phyloP scores from a whole-genome alignment of 23 tunicate species.

The Styela clava region DNA sequence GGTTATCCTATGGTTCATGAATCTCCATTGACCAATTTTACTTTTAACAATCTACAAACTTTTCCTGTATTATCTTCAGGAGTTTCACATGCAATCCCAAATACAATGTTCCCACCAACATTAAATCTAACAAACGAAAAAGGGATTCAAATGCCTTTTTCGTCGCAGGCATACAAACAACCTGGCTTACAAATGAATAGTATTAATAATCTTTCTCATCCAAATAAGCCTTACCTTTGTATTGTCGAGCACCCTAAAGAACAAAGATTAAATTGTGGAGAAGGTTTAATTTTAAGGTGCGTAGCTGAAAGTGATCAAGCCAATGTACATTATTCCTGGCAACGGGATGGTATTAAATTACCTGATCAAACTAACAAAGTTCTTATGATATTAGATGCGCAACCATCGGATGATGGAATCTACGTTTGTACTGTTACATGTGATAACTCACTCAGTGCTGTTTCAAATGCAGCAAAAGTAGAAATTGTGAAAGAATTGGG shows the following conservation, averaged over 20 bases:
- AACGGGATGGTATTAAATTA: neutral
- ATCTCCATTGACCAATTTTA: neutral
- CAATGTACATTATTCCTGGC: constrained; percentile 1
- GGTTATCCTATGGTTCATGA: neutral
- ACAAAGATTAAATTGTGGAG: neutral
- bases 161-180: neutral
- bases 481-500: neutral
- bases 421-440: neutral
- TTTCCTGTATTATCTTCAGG: neutral
- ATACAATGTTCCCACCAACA: neutral
- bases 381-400: constrained; percentile 1
- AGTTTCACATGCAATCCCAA: neutral
- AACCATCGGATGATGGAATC: neutral
- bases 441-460: neutral
- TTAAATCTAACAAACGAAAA: neutral
- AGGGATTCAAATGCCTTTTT: neutral
- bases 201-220: constrained; percentile 28
- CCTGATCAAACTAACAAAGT: neutral
- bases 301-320: constrained; percentile 26
- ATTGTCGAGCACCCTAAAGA: constrained; percentile 8
- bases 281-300: constrained; percentile 4
- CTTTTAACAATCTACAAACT: neutral
- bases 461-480: constrained; percentile 7
- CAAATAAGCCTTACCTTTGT: constrained; percentile 10
- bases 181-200: neutral